Conservation (phyloP, 2,888 invertebrate species). For the Agriopis aurantiaria region DNA sequence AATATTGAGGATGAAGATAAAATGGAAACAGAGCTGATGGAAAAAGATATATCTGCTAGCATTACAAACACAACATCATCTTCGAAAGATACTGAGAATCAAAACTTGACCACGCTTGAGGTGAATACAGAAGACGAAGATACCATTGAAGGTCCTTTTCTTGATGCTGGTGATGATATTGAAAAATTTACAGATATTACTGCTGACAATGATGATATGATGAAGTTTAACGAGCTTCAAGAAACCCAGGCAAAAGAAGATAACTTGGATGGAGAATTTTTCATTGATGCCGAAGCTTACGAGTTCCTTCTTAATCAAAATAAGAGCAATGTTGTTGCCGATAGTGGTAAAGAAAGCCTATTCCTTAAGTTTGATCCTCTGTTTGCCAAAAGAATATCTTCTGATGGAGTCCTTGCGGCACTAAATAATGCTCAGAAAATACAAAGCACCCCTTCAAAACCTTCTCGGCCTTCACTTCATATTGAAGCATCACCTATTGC, state of each 20-base stretch:
- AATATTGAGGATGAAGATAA: conserved; percentile 43
- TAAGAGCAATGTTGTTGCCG: conserved; percentile 66
- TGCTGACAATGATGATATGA: conserved; percentile 61
- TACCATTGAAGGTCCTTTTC: conserved; percentile 77
- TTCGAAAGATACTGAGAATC: conserved; percentile 63
- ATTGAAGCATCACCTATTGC: conserved; percentile 51
- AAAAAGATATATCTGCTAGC: conserved; percentile 56
- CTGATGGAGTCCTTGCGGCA: conserved; percentile 69
- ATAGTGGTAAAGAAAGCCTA: conserved; percentile 81
- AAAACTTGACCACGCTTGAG: conserved; percentile 65
- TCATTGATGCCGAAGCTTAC: conserved; percentile 80
- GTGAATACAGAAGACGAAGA: conserved; percentile 79
- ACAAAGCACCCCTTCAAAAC: conserved; percentile 72
- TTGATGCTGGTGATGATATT: conserved; percentile 67
- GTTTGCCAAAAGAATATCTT: conserved; percentile 74
- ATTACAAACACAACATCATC: conserved; percentile 58
- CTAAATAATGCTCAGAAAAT: conserved; percentile 65
- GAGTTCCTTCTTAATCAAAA: conserved; percentile 80
- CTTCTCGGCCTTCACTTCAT: conserved; percentile 44
- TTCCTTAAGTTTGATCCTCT: conserved; percentile 82
- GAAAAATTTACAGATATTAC: conserved; percentile 60
- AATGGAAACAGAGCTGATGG: conserved; percentile 52
- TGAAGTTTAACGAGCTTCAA: conserved; percentile 64
- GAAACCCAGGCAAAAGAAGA: conserved; percentile 56
- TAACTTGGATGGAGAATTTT: conserved; percentile 70